Conservation (phyloP, 2,797 vertebrate species). For the Pseudomugil tenellus region DNA sequence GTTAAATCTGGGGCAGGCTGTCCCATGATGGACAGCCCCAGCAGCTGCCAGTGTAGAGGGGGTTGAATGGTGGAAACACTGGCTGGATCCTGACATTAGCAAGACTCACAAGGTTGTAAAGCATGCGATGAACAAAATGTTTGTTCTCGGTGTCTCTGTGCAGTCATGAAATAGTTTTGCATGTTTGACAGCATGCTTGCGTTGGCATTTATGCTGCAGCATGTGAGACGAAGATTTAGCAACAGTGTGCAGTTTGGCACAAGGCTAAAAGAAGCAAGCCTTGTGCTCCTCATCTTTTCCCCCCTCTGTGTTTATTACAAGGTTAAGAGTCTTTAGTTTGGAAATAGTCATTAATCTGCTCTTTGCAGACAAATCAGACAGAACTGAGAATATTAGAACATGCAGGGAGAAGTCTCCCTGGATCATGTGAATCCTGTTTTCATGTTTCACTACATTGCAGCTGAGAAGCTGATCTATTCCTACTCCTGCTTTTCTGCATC, state of each 20-base stretch:
- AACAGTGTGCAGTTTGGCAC: constrained; percentile 17
- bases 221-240: constrained; percentile 15
- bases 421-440: constrained; percentile 74
- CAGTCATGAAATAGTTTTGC: constrained; percentile 19
- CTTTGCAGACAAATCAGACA: constrained; percentile 53
- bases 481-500: constrained; percentile 43
- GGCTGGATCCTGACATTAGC: constrained; percentile 34
- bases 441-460: constrained; percentile 69
- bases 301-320: constrained; percentile 42
- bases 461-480: constrained; percentile 46
- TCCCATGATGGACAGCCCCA: constrained; percentile 34
- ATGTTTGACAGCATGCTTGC: constrained; percentile 40
- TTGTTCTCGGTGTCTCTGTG: constrained; percentile 3
- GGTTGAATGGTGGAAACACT: constrained; percentile 12
- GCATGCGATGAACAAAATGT: constrained; percentile 8
- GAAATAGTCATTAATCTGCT: constrained; percentile 76
- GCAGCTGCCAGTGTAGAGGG: constrained; percentile 30
- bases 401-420: constrained; percentile 59
- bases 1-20: constrained; percentile 62
- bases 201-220: constrained; percentile 30
- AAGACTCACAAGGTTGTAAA: constrained; percentile 14
- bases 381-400: constrained; percentile 60
- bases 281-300: constrained; percentile 30
- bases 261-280: constrained; percentile 23
- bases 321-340: constrained; percentile 71